Evolutionary conservation across 2,113 vertebrate genomes (phyloP).

Genomic region (Microcebus griseorufus): DNA sequence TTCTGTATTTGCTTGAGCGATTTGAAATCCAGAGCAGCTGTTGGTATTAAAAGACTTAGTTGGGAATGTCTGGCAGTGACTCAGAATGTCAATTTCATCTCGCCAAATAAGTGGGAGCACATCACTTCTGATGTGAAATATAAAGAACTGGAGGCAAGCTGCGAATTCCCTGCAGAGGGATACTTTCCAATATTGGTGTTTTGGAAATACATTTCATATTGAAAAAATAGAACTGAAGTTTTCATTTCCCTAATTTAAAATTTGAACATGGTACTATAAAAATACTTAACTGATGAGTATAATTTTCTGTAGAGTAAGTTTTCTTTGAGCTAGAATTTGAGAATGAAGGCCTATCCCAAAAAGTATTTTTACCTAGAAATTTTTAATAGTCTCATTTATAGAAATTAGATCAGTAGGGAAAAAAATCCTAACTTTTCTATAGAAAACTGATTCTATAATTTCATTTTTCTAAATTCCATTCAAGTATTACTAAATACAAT

Average conservation of each 20-base stretch:
- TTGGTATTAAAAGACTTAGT: conserved; percentile 24
- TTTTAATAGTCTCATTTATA: conserved; percentile 5
- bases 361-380: not conserved
- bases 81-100: conserved; percentile 32
- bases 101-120: not conserved
- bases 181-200: not conserved
- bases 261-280: not conserved
- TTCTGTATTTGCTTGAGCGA: not conserved
- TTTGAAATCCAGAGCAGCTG: conserved; percentile 55
- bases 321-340: conserved; percentile 4
- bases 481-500: not conserved
- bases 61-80: conserved; percentile 48
- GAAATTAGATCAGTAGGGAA: conserved; percentile 4
- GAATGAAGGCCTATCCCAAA: not conserved
- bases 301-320: not conserved
- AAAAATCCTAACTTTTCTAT: not conserved
- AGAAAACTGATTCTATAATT: conserved; percentile 19
- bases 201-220: conserved; percentile 11
- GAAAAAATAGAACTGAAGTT: not conserved
- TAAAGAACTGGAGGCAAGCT: not conserved
- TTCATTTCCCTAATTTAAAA: conserved; percentile 11
- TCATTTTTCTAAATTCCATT: not conserved
- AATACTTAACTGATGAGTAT: not conserved
- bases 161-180: not conserved
- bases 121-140: conserved; percentile 19